Conservation (phyloP, 2,797 vertebrate genomes). For the Coccyzus lansbergi region DNA sequence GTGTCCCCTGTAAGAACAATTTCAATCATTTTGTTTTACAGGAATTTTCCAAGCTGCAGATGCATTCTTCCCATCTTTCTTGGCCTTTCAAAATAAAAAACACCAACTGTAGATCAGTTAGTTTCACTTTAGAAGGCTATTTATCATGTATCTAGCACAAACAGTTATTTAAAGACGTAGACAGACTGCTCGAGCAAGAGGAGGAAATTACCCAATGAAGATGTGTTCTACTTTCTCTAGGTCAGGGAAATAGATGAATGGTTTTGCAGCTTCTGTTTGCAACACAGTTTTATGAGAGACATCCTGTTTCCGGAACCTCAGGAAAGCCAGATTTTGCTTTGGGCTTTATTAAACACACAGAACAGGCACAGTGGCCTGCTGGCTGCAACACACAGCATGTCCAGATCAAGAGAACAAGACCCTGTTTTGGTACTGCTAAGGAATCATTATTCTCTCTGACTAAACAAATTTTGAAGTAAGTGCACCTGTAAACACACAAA, state of each 20-base stretch:
- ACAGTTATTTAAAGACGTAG: not conserved
- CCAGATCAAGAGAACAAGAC: not conserved
- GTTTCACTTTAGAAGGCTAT: not conserved
- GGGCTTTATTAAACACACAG: not conserved
- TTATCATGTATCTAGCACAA: not conserved
- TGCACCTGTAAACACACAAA: not conserved
- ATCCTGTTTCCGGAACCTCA: not conserved
- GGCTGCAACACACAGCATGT: not conserved
- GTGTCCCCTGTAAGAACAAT: not conserved
- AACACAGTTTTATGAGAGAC: not conserved
- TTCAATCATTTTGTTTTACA: not conserved
- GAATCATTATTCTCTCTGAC: not conserved
- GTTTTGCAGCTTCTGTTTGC: not conserved
- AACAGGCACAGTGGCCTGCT: not conserved
- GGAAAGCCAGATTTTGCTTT: not conserved
- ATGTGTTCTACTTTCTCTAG: not conserved
- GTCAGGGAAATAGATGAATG: not conserved
- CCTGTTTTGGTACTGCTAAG: not conserved
- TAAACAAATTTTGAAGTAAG: not conserved
- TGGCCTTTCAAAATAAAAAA: not conserved
- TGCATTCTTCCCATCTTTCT: not conserved
- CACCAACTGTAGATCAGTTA: accelerated
- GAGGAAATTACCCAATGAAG: not conserved
- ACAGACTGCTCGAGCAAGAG: not conserved
- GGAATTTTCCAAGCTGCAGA: not conserved